A percentile compares a stretch with the other conserved stretches of the same genome.
These are phyloP conservation scores for Masnerella sp. DNA, from an alignment of 2,888 invertebrate genomes.

Conservation along the genomic window DNA sequence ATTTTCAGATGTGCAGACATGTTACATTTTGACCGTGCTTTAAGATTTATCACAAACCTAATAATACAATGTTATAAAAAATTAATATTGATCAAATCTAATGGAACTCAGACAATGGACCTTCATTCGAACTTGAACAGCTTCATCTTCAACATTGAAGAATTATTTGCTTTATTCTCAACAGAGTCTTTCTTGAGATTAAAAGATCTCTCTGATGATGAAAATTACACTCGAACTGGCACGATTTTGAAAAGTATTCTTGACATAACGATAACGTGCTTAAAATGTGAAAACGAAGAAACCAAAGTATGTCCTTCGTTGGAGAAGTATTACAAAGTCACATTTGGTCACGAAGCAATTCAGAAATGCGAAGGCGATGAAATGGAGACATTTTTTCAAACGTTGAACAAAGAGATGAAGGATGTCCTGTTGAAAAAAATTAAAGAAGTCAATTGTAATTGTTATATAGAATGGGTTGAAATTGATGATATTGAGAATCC, in stretches of 20 bases:
- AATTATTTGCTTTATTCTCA: slow-evolving; percentile 64
- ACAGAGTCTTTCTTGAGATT: slow-evolving; percentile 61
- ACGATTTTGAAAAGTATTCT: slow-evolving; percentile 66
- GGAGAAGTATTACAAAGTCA: slow-evolving; percentile 67
- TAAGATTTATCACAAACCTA: slow-evolving; percentile 54
- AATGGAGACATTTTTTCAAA: slow-evolving; percentile 49
- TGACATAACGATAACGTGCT: slow-evolving; percentile 60
- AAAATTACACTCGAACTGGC: slow-evolving; percentile 63
- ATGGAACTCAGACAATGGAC: slow-evolving; percentile 63
- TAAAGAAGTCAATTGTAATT: slow-evolving; percentile 68
- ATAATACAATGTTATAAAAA: slow-evolving; percentile 65
- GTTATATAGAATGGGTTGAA: slow-evolving; percentile 71
- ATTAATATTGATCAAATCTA: slow-evolving; percentile 58
- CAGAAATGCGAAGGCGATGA: slow-evolving; percentile 53
- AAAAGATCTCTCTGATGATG: slow-evolving; percentile 49
- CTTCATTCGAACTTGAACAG: slow-evolving; percentile 57
- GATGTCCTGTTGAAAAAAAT: slow-evolving; percentile 65
- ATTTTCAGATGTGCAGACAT: slow-evolving; percentile 63
- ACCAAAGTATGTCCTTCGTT: slow-evolving; percentile 17
- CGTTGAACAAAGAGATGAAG: slow-evolving; percentile 64
- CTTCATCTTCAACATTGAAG: slow-evolving; percentile 64
- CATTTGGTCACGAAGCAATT: slow-evolving; percentile 64
- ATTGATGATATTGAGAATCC: slow-evolving; percentile 66
- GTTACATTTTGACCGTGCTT: slow-evolving; percentile 64
- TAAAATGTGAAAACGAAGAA: slow-evolving; percentile 41